Conservation (phyloP, 2,113 vertebrate species). For the Syngnathus typhle region DNA sequence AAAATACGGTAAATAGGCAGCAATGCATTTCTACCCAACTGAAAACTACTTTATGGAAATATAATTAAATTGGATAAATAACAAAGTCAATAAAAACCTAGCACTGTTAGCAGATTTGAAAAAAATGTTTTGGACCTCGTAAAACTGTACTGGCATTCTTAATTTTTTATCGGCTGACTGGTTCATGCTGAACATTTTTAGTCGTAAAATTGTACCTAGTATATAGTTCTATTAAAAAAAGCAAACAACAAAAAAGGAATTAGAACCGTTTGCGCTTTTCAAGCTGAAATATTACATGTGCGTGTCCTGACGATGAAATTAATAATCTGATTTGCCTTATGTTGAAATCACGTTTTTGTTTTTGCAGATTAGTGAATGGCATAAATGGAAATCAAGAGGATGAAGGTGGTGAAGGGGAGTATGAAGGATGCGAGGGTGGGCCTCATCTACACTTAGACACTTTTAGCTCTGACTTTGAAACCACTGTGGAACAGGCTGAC, state of each 20-base stretch:
- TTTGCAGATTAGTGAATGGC: conserved; percentile 57
- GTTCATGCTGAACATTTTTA: conserved; percentile 11
- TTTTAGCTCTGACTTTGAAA: conserved; percentile 74
- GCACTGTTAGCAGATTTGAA: background rate
- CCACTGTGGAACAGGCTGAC: conserved; percentile 62
- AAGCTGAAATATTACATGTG: conserved; percentile 23
- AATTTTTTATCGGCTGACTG: background rate
- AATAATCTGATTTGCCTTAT: conserved; percentile 4
- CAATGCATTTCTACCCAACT: too few species aligned
- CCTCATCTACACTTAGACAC: conserved; percentile 57
- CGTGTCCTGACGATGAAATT: conserved; percentile 13
- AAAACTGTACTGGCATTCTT: too few species aligned
- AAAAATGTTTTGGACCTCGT: background rate
- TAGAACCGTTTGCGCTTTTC: conserved; percentile 25
- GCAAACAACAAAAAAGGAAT: conserved; percentile 13
- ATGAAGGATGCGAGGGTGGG: conserved; percentile 25
- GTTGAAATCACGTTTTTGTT: conserved; percentile 17
- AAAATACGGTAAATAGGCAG: too few species aligned
- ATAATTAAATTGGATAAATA: too few species aligned
- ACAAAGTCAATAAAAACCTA: background rate
- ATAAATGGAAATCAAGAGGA: conserved; percentile 45
- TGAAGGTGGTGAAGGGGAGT: conserved; percentile 42
- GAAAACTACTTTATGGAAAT: too few species aligned
- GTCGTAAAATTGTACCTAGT: background rate
- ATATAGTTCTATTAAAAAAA: conserved; percentile 28